Conservation (phyloP, 1,140 invertebrate genomes). For the Delia radicum region DNA sequence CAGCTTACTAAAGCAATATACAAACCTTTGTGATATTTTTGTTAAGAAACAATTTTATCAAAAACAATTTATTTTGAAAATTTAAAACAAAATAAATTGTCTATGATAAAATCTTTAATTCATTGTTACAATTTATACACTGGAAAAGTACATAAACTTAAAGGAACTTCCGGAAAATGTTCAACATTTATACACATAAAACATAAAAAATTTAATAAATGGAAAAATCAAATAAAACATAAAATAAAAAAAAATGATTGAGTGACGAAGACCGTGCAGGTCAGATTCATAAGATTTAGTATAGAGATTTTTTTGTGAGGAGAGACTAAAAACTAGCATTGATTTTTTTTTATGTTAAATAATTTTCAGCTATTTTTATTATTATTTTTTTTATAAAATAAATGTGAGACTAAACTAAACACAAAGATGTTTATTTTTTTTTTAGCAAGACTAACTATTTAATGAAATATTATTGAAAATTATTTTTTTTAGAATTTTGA, state of each 20-base stretch:
- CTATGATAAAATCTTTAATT: neutral
- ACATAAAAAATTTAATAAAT: neutral
- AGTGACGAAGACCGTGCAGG: neutral
- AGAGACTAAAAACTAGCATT: constrained; percentile 1
- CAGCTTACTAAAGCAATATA: neutral
- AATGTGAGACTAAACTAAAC: neutral
- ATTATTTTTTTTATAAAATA: neutral
- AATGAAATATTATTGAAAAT: neutral
- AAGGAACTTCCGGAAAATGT: constrained; percentile 54
- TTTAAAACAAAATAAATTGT: constrained; percentile 1
- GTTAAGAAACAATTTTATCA: neutral
- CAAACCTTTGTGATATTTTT: neutral
- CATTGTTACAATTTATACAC: constrained; percentile 12
- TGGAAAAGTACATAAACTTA: constrained; percentile 29
- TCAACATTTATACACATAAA: constrained; percentile 48
- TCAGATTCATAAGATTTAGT: neutral
- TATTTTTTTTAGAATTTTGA: neutral
- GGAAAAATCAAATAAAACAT: neutral
- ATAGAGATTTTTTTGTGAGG: neutral
- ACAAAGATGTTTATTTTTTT: neutral
- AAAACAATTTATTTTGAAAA: constrained; percentile 13
- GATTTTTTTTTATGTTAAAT: neutral
- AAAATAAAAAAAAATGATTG: neutral
- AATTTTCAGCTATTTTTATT: neutral
- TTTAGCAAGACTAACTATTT: neutral